A percentile compares a stretch with the other conserved stretches of the same genome.
Evolutionary conservation across 2,888 invertebrate genomes (phyloP).

Genomic region (Agrotis ipsilon): DNA sequence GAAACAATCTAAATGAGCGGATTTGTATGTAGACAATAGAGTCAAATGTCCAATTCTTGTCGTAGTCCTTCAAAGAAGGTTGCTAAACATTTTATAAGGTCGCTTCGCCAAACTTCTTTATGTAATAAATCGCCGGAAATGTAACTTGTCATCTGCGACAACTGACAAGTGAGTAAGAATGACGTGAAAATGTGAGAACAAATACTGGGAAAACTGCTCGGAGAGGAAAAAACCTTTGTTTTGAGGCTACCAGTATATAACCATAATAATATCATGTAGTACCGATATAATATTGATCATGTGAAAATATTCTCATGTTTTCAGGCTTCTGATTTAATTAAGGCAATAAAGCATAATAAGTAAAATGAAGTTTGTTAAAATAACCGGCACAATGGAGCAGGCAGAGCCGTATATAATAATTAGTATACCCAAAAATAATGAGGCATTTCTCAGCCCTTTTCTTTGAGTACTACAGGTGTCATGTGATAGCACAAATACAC

Average conservation of each 20-base stretch:
- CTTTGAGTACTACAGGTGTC: too few species aligned
- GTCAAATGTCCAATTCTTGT: too few species aligned
- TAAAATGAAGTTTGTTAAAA: too few species aligned
- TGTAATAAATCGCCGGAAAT: slow-evolving; percentile 39
- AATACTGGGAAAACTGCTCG: slow-evolving; percentile 19
- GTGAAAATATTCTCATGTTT: not conserved
- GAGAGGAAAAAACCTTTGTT: not conserved
- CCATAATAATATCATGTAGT: not conserved
- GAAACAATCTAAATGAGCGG: too few species aligned
- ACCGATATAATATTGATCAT: not conserved
- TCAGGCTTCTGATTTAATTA: not conserved
- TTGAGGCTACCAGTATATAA: too few species aligned
- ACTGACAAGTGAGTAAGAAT: slow-evolving; percentile 35
- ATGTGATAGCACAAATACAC: too few species aligned
- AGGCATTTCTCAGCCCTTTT: too few species aligned
- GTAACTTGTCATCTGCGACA: slow-evolving; percentile 47
- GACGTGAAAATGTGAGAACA: slow-evolving; percentile 23
- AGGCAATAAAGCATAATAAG: not conserved
- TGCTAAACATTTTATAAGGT: slow-evolving; percentile 5
- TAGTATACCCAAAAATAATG: too few species aligned
- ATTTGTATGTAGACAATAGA: too few species aligned
- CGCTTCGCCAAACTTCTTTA: slow-evolving; percentile 32
- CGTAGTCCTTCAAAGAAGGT: not conserved
- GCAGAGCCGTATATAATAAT: too few species aligned
- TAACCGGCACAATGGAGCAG: too few species aligned